Evolutionary conservation across 2,113 vertebrate genomes (phyloP).

Genomic region (Baryphthengus martii): DNA sequence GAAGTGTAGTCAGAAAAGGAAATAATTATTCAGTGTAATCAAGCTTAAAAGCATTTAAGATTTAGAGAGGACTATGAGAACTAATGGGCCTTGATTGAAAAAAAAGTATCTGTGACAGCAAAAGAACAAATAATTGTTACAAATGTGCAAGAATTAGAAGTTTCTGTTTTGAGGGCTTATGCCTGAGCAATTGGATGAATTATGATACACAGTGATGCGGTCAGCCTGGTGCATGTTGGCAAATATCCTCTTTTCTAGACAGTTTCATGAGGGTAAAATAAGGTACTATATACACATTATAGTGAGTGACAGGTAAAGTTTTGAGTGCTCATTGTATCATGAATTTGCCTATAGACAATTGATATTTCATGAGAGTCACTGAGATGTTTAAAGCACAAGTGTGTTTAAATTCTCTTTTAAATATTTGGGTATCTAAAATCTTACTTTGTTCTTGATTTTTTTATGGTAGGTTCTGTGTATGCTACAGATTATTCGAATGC

Average conservation of each 20-base stretch:
- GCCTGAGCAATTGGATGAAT: background rate
- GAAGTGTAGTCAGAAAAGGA: background rate
- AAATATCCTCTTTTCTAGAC: background rate
- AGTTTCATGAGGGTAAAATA: background rate
- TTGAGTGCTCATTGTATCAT: background rate
- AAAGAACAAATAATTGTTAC: background rate
- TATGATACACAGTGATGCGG: background rate
- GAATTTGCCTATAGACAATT: background rate
- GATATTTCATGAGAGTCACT: background rate
- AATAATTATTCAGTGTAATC: background rate
- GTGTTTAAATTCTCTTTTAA: background rate
- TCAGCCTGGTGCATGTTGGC: background rate
- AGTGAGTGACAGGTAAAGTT: background rate
- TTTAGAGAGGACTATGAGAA: background rate
- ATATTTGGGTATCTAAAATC: background rate
- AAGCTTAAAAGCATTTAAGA: background rate
- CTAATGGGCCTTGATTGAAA: background rate
- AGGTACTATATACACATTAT: background rate
- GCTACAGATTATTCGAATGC: slow-evolving; percentile 97
- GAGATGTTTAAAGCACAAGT: background rate
- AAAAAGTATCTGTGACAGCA: background rate
- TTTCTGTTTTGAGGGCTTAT: background rate
- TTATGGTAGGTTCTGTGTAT: slow-evolving; percentile 80
- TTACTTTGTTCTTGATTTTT: slow-evolving; percentile 1
- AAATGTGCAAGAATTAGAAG: background rate